Percentiles rank a stretch among this genome's conserved stretches.
These are phyloP conservation scores for Saccopteryx bilineata DNA, from an alignment of 2,113 vertebrate species.

Conservation along the genomic window DNA sequence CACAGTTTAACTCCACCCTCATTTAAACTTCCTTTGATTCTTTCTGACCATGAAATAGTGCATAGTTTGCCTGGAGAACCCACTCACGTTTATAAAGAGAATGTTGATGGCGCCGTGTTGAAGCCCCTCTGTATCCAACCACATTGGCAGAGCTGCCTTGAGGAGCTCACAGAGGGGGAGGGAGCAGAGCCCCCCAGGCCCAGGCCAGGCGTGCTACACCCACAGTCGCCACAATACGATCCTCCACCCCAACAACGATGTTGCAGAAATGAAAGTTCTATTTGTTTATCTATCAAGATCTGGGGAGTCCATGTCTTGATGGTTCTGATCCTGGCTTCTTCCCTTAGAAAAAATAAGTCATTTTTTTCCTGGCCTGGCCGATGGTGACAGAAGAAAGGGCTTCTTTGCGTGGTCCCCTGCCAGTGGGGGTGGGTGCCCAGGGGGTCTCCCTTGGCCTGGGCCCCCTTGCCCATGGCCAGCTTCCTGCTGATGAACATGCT, in stretches of 20 bases:
- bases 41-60: slow-evolving; percentile 91
- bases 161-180: slow-evolving; percentile 80
- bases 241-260: slow-evolving; percentile 52
- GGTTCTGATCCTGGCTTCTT: slow-evolving; percentile 85
- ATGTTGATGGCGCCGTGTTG: slow-evolving; percentile 90
- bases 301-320: slow-evolving; percentile 78
- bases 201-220: not conserved
- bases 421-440: slow-evolving; percentile 69
- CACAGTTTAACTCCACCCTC: slow-evolving; percentile 95
- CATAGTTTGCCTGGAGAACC: slow-evolving; percentile 92
- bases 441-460: slow-evolving; percentile 51
- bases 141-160: slow-evolving; percentile 78
- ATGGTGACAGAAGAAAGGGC: slow-evolving; percentile 74
- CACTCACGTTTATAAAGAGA: slow-evolving; percentile 92
- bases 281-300: slow-evolving; percentile 84
- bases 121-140: slow-evolving; percentile 88
- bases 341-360: slow-evolving; percentile 87
- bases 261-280: slow-evolving; percentile 78
- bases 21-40: slow-evolving; percentile 93
- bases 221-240: slow-evolving; percentile 61
- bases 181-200: slow-evolving; percentile 73
- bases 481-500: slow-evolving; percentile 95
- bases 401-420: slow-evolving; percentile 64
- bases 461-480: slow-evolving; percentile 82
- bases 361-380: slow-evolving; percentile 86